These are phyloP conservation scores for Agriopis leucophaearia DNA, from an alignment of 2,888 invertebrate genomes.

Conservation along the genomic window DNA sequence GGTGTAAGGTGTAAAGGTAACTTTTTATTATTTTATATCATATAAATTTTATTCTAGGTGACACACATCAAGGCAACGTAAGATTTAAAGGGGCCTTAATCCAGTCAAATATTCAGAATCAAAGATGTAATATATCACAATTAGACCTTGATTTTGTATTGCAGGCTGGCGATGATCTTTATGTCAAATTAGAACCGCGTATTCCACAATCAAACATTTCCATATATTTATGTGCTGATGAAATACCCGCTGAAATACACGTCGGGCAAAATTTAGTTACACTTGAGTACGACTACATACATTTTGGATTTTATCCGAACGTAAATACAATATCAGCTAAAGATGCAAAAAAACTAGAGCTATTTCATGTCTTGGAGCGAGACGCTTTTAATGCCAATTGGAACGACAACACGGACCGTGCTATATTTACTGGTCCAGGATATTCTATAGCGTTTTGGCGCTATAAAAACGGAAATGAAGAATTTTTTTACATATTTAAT, in stretches of 20 bases:
- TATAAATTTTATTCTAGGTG: too few relatives aligned
- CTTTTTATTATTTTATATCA: too few relatives aligned
- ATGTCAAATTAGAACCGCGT: not conserved
- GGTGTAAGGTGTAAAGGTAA: too few relatives aligned
- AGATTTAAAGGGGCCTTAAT: not conserved
- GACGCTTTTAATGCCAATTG: not conserved
- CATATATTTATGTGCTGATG: not conserved
- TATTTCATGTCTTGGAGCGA: too few relatives aligned
- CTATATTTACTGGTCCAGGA: not conserved
- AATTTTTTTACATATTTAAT: not conserved
- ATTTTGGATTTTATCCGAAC: not conserved
- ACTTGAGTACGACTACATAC: not conserved
- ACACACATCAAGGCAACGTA: not conserved
- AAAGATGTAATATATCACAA: not conserved
- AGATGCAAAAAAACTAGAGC: too few relatives aligned
- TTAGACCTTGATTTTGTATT: too few relatives aligned
- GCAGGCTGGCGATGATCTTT: too few relatives aligned
- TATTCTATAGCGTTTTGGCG: not conserved
- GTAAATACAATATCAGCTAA: not conserved
- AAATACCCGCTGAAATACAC: not conserved
- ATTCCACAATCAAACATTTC: not conserved
- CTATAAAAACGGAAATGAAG: not conserved
- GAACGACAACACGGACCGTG: not conserved
- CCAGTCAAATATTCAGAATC: not conserved
- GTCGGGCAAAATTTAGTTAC: not conserved